Conservation (phyloP, 2,113 vertebrate species). For the Chamaetylas fuelleborni region DNA sequence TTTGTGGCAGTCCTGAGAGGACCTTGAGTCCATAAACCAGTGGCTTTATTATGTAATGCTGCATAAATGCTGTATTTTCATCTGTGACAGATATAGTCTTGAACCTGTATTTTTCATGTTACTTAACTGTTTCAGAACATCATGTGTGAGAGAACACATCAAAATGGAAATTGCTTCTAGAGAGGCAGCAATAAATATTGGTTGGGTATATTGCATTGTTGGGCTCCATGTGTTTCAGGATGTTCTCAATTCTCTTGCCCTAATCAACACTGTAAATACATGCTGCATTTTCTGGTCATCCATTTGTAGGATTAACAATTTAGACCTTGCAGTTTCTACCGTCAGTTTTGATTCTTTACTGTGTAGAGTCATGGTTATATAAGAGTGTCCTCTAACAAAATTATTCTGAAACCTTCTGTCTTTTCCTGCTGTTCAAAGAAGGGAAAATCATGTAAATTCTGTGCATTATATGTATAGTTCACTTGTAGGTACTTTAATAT, state of each 20-base stretch:
- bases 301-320: slow-evolving; percentile 48
- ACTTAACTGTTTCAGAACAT: slow-evolving; percentile 74
- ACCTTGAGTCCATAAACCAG: slow-evolving; percentile 66
- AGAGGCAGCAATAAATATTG: slow-evolving; percentile 75
- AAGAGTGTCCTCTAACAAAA: background rate
- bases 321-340: slow-evolving; percentile 28
- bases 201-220: slow-evolving; percentile 52
- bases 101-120: slow-evolving; percentile 75
- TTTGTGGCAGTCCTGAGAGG: slow-evolving; percentile 57
- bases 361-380: background rate
- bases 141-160: slow-evolving; percentile 67
- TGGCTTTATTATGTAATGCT: slow-evolving; percentile 74
- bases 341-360: slow-evolving; percentile 14
- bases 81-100: slow-evolving; percentile 75
- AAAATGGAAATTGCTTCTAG: slow-evolving; percentile 78
- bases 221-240: slow-evolving; percentile 55
- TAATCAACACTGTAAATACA: slow-evolving; percentile 57
- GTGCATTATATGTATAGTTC: background rate
- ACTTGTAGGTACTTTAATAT: background rate
- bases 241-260: slow-evolving; percentile 36
- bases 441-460: background rate
- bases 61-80: slow-evolving; percentile 76
- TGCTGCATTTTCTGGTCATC: background rate
- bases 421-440: background rate
- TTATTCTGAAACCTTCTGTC: background rate